Evolutionary conservation across 2,113 vertebrate genomes (phyloP), one percentile per base, ranked within the genome.

Genomic region (Nasalis larvatus): DNA sequence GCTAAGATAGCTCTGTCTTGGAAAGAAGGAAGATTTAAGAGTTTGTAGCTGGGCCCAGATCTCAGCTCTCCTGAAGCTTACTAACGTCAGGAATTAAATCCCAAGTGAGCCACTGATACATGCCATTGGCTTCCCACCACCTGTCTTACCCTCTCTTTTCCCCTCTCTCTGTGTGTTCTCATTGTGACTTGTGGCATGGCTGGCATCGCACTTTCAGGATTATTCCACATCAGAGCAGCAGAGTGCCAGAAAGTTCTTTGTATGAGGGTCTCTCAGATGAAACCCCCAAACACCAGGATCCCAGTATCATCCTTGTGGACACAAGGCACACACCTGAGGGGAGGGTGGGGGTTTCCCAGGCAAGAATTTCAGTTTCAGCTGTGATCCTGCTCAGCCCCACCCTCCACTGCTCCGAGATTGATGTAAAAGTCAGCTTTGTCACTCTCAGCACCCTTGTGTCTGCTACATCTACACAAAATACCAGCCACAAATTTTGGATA

Each of bases 21-120:
- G 37, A 69, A 21, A 87, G 71, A 90, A 45, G 35, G 18, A 37
- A 30, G 63, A 37, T 23, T 2, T 77, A 1, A 63, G 40, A 35
- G 18, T 52, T 66, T 21, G 23, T n/a, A 27, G 35, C 21, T 1
- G 56, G 52, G 10, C 52, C 37, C 11, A 27, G 32, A 13, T 9
- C 69, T 86, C 32, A 6, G 54, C 23, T 42, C 23, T 47, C 35
- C n/a, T 23, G 12, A 2, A 18, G 30, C 35, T 86, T 9, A 35
- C 49, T 60, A 35, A 74, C 21, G 11, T 11, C 1, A 0, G 10
- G 20, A 80, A 81, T 45, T 58, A 18, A 78, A 42, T 45, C 17
- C 4, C 27, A 0, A n/a, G 14, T 0, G 30, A 81, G 49, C 32
- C 13, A 20, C 58, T 12, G 8, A 54, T 30, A 8, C 45, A 1